Conservation (phyloP, 1,140 invertebrate species). For the Cyclargus thomasi region DNA sequence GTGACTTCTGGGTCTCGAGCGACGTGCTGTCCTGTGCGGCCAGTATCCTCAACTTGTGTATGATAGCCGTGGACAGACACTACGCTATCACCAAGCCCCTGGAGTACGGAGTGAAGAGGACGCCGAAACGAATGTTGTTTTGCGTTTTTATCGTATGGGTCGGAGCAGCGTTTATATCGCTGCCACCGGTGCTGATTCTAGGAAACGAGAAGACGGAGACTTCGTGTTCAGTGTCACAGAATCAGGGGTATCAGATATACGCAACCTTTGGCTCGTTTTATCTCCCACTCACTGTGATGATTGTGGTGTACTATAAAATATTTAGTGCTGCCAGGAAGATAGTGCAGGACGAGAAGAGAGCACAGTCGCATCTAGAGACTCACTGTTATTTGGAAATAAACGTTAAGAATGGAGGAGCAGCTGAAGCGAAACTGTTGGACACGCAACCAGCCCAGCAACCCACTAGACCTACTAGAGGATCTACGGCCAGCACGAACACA, state of each 20-base stretch:
- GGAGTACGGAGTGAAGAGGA: constrained; percentile 91
- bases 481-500: constrained; percentile 79
- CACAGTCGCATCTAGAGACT: constrained; percentile 87
- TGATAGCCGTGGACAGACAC: constrained; percentile 92
- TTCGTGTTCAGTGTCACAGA: constrained; percentile 89
- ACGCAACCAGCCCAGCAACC: constrained; percentile 58
- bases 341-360: constrained; percentile 89
- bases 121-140: constrained; percentile 87
- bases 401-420: constrained; percentile 81
- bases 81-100: constrained; percentile 94
- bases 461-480: constrained; percentile 55
- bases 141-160: constrained; percentile 94
- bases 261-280: constrained; percentile 94
- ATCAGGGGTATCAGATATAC: constrained; percentile 92
- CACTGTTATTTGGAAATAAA: constrained; percentile 84
- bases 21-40: constrained; percentile 90
- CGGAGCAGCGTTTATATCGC: constrained; percentile 89
- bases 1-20: constrained; percentile 91
- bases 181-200: constrained; percentile 90
- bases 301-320: constrained; percentile 94
- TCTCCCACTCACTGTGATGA: constrained; percentile 91
- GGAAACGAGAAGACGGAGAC: constrained; percentile 90
- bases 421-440: constrained; percentile 77
- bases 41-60: constrained; percentile 93
- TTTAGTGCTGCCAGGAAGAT: constrained; percentile 89